Evolutionary conservation across 1,140 invertebrate species (phyloP).

Genomic region (Eumeta japonica): DNA sequence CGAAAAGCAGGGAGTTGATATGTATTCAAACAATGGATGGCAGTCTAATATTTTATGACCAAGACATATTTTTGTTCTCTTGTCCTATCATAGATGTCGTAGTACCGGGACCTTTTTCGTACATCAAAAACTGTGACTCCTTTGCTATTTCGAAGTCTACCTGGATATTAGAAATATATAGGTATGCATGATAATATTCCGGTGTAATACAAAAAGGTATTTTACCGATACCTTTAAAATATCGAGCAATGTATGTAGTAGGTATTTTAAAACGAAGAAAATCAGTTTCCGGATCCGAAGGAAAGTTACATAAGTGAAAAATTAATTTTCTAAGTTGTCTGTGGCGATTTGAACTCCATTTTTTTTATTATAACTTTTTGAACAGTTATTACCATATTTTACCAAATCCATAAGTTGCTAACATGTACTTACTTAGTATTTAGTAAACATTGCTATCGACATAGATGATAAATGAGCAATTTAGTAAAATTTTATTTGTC

Average conservation of each 20-base stretch:
- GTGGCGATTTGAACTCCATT: no score
- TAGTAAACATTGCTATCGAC: no score
- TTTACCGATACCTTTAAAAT: not conserved
- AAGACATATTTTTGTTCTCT: conserved; percentile 79
- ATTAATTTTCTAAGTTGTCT: no score
- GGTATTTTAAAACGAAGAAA: no score
- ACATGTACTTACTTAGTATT: no score
- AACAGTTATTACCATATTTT: no score
- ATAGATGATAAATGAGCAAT: no score
- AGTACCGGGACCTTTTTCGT: conserved; percentile 76
- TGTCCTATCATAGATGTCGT: conserved; percentile 73
- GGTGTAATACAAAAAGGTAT: not conserved
- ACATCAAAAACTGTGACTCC: conserved; percentile 74
- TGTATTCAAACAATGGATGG: conserved; percentile 87
- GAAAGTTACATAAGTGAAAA: no score
- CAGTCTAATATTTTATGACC: conserved; percentile 81
- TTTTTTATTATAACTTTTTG: no score
- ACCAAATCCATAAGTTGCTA: no score
- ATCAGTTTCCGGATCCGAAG: no score
- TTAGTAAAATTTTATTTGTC: no score
- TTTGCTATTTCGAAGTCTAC: conserved; percentile 75
- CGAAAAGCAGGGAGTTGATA: conserved; percentile 76
- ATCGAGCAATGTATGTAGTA: not conserved
- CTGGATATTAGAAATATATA: conserved; percentile 78
- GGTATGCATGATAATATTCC: conserved; percentile 60